phyloP scores from a whole-genome alignment of 2,797 vertebrate species.

The Champsocephalus esox region DNA sequence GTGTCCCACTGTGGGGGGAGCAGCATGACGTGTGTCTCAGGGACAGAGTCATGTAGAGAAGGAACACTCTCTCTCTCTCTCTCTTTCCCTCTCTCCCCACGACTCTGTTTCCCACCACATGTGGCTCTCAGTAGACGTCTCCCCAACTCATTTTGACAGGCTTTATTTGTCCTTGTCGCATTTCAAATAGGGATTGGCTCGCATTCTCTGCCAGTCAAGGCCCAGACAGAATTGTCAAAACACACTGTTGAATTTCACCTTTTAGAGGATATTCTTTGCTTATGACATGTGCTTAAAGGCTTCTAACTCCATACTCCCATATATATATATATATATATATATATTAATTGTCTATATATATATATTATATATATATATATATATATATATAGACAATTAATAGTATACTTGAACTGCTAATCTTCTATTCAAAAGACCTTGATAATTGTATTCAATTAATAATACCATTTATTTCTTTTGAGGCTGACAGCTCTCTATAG shows the following conservation, averaged over 20 bases:
- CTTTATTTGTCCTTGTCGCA: slow-evolving; percentile 81
- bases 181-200: slow-evolving; percentile 81
- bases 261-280: slow-evolving; percentile 69
- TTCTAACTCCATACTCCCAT: slow-evolving; percentile 50
- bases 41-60: slow-evolving; percentile 75
- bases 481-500: background rate
- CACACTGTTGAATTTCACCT: slow-evolving; percentile 66
- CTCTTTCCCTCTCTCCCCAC: slow-evolving; percentile 13
- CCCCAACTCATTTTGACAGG: slow-evolving; percentile 76
- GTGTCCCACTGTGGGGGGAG: slow-evolving; percentile 76
- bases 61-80: slow-evolving; percentile 46
- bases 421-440: slow-evolving; percentile 38
- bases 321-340: background rate
- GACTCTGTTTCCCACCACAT: slow-evolving; percentile 73
- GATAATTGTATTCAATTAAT: slow-evolving; percentile 35
- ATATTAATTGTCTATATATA: too few species aligned
- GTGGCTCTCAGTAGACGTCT: slow-evolving; percentile 77
- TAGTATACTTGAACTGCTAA: slow-evolving; percentile 28
- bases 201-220: slow-evolving; percentile 78
- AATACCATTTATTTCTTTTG: slow-evolving; percentile 11
- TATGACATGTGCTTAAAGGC: slow-evolving; percentile 69
- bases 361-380: background rate
- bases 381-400: slow-evolving; percentile 19
- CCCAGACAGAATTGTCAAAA: slow-evolving; percentile 79
- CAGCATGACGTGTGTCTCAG: slow-evolving; percentile 77